phyloP scores from a whole-genome alignment of 1,140 invertebrate species.

The Pogonomyrmex californicus region DNA sequence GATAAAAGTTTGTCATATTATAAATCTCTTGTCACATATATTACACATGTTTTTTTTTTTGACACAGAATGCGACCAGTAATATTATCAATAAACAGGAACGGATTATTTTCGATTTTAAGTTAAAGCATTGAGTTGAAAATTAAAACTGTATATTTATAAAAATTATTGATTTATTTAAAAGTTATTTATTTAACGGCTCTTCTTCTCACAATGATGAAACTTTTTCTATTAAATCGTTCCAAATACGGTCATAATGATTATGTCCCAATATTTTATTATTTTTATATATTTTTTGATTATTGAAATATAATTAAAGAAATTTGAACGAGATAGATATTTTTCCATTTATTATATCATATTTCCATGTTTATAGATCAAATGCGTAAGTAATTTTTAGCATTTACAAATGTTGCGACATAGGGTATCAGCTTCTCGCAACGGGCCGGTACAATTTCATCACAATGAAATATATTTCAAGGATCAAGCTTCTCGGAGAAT shows the following conservation, averaged over 20 bases:
- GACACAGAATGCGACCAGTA: background rate
- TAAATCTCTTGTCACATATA: background rate
- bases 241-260: background rate
- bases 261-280: background rate
- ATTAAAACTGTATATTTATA: background rate
- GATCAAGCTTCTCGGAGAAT: background rate
- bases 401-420: background rate
- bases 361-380: background rate
- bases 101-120: background rate
- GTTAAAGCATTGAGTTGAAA: too few species aligned
- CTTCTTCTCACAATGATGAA: background rate
- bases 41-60: constrained; percentile 8
- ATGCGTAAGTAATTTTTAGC: background rate
- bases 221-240: background rate
- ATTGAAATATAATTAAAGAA: background rate
- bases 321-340: background rate
- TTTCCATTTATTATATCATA: too few species aligned
- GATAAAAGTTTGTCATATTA: background rate
- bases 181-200: background rate
- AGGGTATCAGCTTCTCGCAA: background rate
- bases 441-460: constrained; percentile 14
- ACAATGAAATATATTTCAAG: constrained; percentile 36
- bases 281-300: background rate
- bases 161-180: background rate
- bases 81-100: background rate